These are phyloP conservation scores for Chloroclysta siterata DNA, from an alignment of 2,888 invertebrate species.

Conservation along the genomic window DNA sequence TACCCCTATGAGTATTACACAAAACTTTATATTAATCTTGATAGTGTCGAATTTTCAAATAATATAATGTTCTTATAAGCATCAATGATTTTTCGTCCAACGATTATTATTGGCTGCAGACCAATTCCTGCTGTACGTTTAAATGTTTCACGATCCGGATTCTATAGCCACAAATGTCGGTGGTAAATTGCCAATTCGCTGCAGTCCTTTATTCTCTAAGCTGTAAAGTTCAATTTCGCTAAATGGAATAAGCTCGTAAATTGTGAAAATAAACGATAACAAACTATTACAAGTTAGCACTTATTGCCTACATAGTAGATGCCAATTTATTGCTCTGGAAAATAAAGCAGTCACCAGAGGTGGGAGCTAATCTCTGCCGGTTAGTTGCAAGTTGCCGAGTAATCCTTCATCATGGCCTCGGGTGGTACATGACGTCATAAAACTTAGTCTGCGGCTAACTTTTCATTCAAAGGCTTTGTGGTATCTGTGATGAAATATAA, in stretches of 20 bases:
- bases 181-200: constrained; percentile 33
- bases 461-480: constrained; percentile 54
- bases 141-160: constrained; percentile 35
- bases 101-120: constrained; percentile 33
- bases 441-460: constrained; percentile 58
- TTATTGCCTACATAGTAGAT: constrained; percentile 38
- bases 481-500: constrained; percentile 47
- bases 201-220: constrained; percentile 26
- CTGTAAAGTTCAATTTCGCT: constrained; percentile 29
- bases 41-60: constrained; percentile 10
- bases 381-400: constrained; percentile 49
- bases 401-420: constrained; percentile 62
- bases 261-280: constrained; percentile 41
- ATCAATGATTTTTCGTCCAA: constrained; percentile 14
- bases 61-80: constrained; percentile 21
- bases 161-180: constrained; percentile 32
- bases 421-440: constrained; percentile 52
- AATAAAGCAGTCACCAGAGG: constrained; percentile 48
- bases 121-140: constrained; percentile 30
- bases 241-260: constrained; percentile 32
- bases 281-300: constrained; percentile 44
- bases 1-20: constrained; percentile 13
- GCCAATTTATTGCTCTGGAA: constrained; percentile 57
- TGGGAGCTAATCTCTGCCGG: constrained; percentile 55
- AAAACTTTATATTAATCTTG: neutral